phyloP scores from a whole-genome alignment of 2,888 invertebrate genomes.

The Caenorhabditis sp. region DNA sequence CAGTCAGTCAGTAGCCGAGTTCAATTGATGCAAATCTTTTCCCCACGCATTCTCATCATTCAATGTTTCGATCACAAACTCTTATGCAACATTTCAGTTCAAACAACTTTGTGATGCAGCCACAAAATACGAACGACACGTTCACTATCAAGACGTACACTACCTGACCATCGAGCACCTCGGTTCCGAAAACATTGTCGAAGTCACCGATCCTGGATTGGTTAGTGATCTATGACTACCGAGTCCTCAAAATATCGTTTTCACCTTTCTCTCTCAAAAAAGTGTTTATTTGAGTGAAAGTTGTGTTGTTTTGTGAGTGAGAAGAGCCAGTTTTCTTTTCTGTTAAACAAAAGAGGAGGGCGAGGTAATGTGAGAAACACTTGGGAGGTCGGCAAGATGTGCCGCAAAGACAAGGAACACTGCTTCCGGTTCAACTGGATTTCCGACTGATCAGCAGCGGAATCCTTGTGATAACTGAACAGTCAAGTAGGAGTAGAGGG shows the following conservation, averaged over 20 bases:
- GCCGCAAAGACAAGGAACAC: constrained; percentile 33
- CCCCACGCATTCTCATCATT: background rate
- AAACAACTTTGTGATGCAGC: constrained; percentile 64
- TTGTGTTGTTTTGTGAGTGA: background rate
- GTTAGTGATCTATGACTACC: constrained; percentile 37
- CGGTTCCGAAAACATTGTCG: constrained; percentile 50
- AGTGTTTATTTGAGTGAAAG: constrained; percentile 37
- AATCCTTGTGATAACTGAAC: background rate
- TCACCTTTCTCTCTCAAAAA: constrained; percentile 4
- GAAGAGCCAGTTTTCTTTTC: constrained; percentile 45
- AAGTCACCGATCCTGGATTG: constrained; percentile 65
- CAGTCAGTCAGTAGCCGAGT: constrained; percentile 16
- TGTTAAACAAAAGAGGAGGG: constrained; percentile 5
- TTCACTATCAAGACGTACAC: constrained; percentile 63
- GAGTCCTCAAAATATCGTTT: constrained; percentile 27
- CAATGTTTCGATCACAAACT: no score
- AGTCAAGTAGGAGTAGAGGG: constrained; percentile 10
- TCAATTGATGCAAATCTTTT: constrained; percentile 42
- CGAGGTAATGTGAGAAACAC: constrained; percentile 47
- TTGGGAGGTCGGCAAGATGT: constrained; percentile 1
- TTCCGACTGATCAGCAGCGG: constrained; percentile 29
- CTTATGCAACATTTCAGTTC: no score
- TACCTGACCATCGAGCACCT: constrained; percentile 56
- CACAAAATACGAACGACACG: constrained; percentile 59
- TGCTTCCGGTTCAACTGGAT: constrained; percentile 33